These are phyloP conservation scores for Coleophora deauratella DNA, from an alignment of 2,888 invertebrate species.

Conservation along the genomic window DNA sequence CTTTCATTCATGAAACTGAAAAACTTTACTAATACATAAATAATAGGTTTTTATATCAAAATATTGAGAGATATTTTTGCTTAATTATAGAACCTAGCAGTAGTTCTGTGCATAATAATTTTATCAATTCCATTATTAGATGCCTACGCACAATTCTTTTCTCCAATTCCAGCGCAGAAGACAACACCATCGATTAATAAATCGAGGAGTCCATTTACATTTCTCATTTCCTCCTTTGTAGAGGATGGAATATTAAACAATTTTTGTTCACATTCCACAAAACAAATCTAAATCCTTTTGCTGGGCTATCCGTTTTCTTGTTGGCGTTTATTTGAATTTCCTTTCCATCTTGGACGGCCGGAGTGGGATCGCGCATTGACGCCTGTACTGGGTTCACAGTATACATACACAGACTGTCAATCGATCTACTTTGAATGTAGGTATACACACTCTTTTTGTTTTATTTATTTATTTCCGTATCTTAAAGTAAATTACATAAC, in stretches of 20 bases:
- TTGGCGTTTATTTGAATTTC: slow-evolving; percentile 52
- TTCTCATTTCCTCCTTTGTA: slow-evolving; percentile 22
- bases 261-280: slow-evolving; percentile 32
- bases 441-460: too few relatives aligned
- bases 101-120: background rate
- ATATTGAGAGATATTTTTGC: too few relatives aligned
- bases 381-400: background rate
- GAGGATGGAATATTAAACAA: slow-evolving; percentile 30
- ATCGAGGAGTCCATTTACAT: slow-evolving; percentile 24
- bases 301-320: slow-evolving; percentile 25
- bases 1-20: too few relatives aligned
- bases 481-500: too few relatives aligned
- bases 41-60: too few relatives aligned
- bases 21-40: too few relatives aligned
- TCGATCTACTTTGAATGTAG: too few relatives aligned
- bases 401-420: too few relatives aligned
- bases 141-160: background rate
- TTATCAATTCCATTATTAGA: background rate
- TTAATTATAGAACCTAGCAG: too few relatives aligned
- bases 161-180: background rate
- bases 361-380: background rate
- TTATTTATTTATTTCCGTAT: too few relatives aligned
- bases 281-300: slow-evolving; percentile 40
- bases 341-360: slow-evolving; percentile 22
- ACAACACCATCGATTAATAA: slow-evolving; percentile 20